Base-by-base conservation (phyloP, 2,888 invertebrate genomes). In the Disparrhopalites patrizii region DNA sequence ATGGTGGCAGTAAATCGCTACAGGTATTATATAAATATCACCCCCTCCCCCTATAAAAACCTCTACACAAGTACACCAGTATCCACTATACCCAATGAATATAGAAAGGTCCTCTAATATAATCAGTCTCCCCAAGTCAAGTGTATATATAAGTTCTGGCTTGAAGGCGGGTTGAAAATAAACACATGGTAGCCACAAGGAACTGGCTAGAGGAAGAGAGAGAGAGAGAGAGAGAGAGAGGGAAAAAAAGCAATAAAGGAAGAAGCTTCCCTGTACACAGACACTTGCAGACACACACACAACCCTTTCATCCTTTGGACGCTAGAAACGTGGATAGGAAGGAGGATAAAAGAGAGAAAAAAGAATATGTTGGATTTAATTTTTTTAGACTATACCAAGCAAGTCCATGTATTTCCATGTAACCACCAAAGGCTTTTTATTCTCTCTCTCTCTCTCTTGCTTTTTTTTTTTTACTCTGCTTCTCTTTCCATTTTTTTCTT, bases 151-250 rank as follows among this genome's bases (percentile, higher is more conserved):
- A n/a, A n/a, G n/a, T n/a, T n/a, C 40, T 27, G 57, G 43, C 27
- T n/a, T 57, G 40, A 27, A 57, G 40, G 57, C 57, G 57, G 57
- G 43, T 57, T 57, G 57, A 57, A 57, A 57, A 57, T 57, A 40
- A 57, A 57, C 57, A 57, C 57, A 57, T 57, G 57, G 57, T 57
- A 25, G 57, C 33, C 43, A 27, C 23, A n/a, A n/a, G n/a, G n/a
- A n/a, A 47, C 47, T n/a, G 36, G 8, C 8, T 47, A 52, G 55
- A 36, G 55, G 23, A 55, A 8, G 23, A 47, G 52, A 28, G 52
- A 10, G 36, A 10, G 18, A 47, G 47, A 47, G 18, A 47, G 13
- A 47, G 47, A 23, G 20, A n/a, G 47, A 47, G 47, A 25, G 28
- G 52, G n/a, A 25, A 40, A 40, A 57, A 57, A 57, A 23, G 57